Evolutionary conservation across 2,113 vertebrate species (phyloP).

Genomic region (Okapia johnstoni): DNA sequence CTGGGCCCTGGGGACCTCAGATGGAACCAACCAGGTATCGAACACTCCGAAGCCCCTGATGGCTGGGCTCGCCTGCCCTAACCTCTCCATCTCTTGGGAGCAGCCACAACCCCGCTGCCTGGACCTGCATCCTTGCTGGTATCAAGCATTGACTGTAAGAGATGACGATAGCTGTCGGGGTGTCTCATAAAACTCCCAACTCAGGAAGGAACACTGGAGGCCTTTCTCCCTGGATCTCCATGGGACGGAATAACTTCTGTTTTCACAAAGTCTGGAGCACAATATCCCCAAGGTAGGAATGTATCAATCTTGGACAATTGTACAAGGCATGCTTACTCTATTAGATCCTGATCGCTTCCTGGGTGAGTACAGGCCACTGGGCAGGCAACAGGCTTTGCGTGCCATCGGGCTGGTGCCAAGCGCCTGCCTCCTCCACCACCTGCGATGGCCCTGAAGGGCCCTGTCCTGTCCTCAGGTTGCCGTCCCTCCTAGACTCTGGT

Average conservation of each 20-base stretch:
- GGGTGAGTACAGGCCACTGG: fast-evolving
- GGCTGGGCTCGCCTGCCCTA: neutral
- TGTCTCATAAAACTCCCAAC: neutral
- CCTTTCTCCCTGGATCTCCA: neutral
- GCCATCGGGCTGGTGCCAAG: neutral
- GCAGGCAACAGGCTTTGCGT: fast-evolving
- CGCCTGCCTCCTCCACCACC: fast-evolving
- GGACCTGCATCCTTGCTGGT: fast-evolving
- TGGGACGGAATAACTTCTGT: neutral
- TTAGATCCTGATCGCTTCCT: fast-evolving
- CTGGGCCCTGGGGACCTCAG: neutral
- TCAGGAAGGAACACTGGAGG: neutral
- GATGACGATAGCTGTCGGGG: neutral
- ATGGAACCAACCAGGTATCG: fast-evolving
- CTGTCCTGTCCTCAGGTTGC: fast-evolving
- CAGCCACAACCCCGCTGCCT: no score
- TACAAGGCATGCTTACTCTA: fast-evolving
- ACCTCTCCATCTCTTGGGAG: neutral
- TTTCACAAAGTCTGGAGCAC: neutral
- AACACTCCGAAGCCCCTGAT: fast-evolving
- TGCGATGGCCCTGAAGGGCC: neutral
- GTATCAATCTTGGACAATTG: neutral
- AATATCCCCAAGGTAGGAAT: fast-evolving
- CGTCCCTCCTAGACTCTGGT: neutral
- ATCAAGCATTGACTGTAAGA: neutral